phyloP scores from a whole-genome alignment of 2,113 vertebrate species.

The Amblyopsis rosae region DNA sequence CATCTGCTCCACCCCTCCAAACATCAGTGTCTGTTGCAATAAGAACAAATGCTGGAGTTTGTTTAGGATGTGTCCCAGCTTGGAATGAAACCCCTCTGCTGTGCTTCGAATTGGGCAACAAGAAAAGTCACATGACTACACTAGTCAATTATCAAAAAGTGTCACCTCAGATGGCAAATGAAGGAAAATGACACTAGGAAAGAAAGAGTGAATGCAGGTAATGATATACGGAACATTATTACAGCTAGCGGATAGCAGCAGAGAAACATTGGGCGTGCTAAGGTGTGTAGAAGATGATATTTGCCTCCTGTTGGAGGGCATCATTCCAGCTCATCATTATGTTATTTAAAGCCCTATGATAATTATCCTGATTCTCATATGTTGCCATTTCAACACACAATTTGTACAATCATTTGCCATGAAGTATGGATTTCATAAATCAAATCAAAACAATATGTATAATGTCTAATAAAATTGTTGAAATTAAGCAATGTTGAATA shows the following conservation, averaged over 20 bases:
- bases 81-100: constrained; percentile 12
- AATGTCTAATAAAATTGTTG: background rate
- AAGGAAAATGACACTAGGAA: constrained; percentile 27
- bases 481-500: too few relatives aligned
- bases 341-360: too few relatives aligned
- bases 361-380: too few relatives aligned
- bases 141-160: background rate
- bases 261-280: background rate
- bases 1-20: too few relatives aligned
- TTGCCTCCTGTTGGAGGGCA: too few relatives aligned
- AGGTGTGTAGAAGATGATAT: background rate
- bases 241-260: background rate
- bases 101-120: background rate
- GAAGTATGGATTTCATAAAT: background rate
- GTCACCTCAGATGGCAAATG: constrained; percentile 25
- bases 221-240: constrained; percentile 16
- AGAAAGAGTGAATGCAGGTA: constrained; percentile 37
- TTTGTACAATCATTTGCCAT: too few relatives aligned
- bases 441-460: background rate
- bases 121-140: constrained; percentile 2
- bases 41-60: background rate
- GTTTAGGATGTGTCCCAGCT: constrained; percentile 5
- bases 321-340: too few relatives aligned
- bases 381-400: too few relatives aligned
- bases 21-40: too few relatives aligned